Evolutionary conservation across 2,888 invertebrate genomes (phyloP).

Genomic region (Eucera pruinosa): DNA sequence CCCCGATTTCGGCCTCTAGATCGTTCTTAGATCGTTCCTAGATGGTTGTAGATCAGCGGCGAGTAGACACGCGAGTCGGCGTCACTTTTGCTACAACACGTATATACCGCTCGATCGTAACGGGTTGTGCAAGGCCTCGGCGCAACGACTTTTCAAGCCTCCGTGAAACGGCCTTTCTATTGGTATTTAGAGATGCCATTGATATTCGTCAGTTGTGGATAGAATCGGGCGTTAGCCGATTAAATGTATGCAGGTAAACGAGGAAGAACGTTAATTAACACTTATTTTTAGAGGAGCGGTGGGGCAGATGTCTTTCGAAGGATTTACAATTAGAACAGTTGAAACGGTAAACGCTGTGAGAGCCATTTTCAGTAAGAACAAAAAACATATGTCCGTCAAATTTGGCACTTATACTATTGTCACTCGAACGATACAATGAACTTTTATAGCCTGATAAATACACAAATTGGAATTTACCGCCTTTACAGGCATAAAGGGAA

Average conservation of each 20-base stretch:
- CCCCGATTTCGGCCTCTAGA: constrained; percentile 67
- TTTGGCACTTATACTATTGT: too few relatives aligned
- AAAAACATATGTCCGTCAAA: too few relatives aligned
- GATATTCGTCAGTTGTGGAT: constrained; percentile 38
- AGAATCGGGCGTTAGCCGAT: not conserved
- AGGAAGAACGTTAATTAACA: too few relatives aligned
- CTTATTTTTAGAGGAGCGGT: too few relatives aligned
- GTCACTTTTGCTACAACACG: constrained; percentile 62
- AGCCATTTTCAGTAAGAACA: too few relatives aligned
- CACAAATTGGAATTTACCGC: too few relatives aligned
- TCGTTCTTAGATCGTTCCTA: constrained; percentile 64
- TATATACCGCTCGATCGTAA: constrained; percentile 56
- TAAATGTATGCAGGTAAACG: not conserved
- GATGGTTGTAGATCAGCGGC: constrained; percentile 58
- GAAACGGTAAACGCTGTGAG: too few relatives aligned
- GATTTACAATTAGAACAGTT: too few relatives aligned
- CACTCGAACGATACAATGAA: too few relatives aligned
- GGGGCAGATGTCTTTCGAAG: too few relatives aligned
- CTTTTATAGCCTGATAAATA: too few relatives aligned
- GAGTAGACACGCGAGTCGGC: constrained; percentile 61
- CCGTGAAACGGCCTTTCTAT: constrained; percentile 41
- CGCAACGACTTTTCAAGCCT: constrained; percentile 55
- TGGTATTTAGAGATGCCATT: constrained; percentile 50
- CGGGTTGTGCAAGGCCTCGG: constrained; percentile 63
- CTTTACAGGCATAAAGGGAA: too few relatives aligned